A percentile compares a stretch with the other conserved stretches of the same genome.
Conservation (phyloP, 2,113 vertebrate genomes). For the Psammodynastes pulverulentus region DNA sequence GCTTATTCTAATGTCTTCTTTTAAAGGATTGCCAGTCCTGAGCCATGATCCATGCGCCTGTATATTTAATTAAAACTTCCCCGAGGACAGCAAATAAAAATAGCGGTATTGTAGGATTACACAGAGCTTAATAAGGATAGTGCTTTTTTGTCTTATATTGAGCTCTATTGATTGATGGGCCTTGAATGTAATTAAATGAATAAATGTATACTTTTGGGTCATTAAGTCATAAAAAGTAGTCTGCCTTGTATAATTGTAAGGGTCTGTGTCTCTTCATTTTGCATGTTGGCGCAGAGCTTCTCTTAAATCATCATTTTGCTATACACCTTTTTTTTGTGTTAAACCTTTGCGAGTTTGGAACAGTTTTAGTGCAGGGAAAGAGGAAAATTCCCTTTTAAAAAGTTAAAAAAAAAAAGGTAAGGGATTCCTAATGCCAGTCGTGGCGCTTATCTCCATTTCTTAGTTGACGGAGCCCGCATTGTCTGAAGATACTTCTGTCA, state of each 20-base stretch:
- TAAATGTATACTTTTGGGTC: background rate
- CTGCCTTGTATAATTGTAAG: constrained; percentile 47
- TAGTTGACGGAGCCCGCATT: background rate
- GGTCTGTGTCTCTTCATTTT: constrained; percentile 34
- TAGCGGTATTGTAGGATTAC: background rate
- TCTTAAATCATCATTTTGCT: constrained; percentile 33
- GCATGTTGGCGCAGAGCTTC: too few species aligned
- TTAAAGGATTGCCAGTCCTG: background rate
- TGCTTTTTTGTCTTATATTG: constrained; percentile 12
- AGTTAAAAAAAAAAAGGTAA: background rate
- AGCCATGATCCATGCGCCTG: background rate
- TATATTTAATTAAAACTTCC: background rate
- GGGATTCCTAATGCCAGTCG: fast-evolving
- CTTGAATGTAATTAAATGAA: background rate
- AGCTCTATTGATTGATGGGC: background rate
- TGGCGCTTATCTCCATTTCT: background rate
- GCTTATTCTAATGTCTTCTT: background rate
- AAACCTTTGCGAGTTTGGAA: constrained; percentile 40
- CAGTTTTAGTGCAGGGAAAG: constrained; percentile 28
- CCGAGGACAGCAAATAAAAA: background rate
- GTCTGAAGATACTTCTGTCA: background rate
- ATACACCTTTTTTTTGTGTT: constrained; percentile 23
- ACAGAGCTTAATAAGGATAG: constrained; percentile 22
- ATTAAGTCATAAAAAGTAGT: constrained; percentile 55
- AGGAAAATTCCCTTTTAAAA: constrained; percentile 27